Percentiles rank a stretch among this genome's conserved stretches.
These are phyloP conservation scores for Chrysodeixis includens DNA, from an alignment of 2,888 invertebrate genomes.

Conservation along the genomic window DNA sequence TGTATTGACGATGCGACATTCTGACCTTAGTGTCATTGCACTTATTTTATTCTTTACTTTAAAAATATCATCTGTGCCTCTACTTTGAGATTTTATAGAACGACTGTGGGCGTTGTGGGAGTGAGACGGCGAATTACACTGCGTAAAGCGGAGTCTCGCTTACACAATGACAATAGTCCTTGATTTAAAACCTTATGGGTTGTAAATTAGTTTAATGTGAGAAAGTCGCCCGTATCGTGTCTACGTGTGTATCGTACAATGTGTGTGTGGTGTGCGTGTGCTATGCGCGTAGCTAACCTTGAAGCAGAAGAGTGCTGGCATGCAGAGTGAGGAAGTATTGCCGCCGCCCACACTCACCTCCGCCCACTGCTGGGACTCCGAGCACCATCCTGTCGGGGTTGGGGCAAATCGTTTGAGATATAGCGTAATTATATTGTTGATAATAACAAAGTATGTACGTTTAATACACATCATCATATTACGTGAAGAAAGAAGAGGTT, in stretches of 20 bases:
- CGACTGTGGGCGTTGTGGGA: too few species aligned
- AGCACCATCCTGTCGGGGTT: slow-evolving; percentile 40
- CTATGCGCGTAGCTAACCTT: slow-evolving; percentile 90
- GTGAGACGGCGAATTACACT: too few species aligned
- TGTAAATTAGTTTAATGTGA: slow-evolving; percentile 19
- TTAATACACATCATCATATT: too few species aligned
- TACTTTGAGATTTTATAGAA: too few species aligned
- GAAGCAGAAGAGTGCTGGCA: slow-evolving; percentile 96
- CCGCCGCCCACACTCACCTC: slow-evolving; percentile 89
- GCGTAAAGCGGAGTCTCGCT: too few species aligned
- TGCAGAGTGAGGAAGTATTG: slow-evolving; percentile 92
- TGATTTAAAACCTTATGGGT: too few species aligned
- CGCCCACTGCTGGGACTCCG: slow-evolving; percentile 59
- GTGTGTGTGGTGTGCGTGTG: slow-evolving; percentile 42
- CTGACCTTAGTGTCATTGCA: slow-evolving; percentile 19
- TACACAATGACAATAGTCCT: not conserved
- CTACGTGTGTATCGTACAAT: slow-evolving; percentile 29
- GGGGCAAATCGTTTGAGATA: not conserved
- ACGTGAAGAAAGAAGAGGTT: too few species aligned
- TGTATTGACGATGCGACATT: slow-evolving; percentile 21
- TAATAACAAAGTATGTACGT: too few species aligned
- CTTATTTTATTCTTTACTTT: not conserved
- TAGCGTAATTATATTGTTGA: too few species aligned
- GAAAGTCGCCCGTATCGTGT: slow-evolving; percentile 17
- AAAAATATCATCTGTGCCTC: too few species aligned